phyloP scores from a whole-genome alignment of 1,140 invertebrate species.

The Agrilus planipennis region DNA sequence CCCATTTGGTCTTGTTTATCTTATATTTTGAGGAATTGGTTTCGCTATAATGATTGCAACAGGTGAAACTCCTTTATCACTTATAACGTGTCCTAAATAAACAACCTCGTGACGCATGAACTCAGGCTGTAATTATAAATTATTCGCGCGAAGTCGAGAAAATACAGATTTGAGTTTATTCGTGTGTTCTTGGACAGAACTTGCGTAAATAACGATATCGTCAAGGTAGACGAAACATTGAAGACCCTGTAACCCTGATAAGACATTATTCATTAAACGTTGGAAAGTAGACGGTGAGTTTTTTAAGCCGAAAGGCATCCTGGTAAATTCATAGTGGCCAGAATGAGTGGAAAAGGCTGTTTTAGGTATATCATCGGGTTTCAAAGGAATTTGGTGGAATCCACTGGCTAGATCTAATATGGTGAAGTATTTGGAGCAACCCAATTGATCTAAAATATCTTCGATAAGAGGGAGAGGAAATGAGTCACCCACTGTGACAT shows the following conservation, averaged over 20 bases:
- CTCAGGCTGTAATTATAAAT: conserved; percentile 11
- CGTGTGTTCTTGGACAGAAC: conserved; percentile 21
- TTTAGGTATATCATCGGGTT: conserved; percentile 11
- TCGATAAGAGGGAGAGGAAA: conserved; percentile 41
- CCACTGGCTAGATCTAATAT: conserved; percentile 35
- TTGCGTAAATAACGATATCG: conserved; percentile 32
- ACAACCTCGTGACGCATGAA: conserved; percentile 11
- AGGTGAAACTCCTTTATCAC: not conserved
- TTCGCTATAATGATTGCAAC: not conserved
- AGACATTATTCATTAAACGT: conserved; percentile 25
- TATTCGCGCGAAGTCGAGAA: conserved; percentile 7
- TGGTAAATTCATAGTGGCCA: not conserved
- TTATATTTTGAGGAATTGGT: not conserved
- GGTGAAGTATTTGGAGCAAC: conserved; percentile 32
- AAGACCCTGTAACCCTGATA: conserved; percentile 22
- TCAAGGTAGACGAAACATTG: conserved; percentile 28
- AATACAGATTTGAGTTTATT: conserved; percentile 11
- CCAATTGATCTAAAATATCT: conserved; percentile 33
- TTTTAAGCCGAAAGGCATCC: conserved; percentile 27
- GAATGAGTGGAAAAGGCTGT: not conserved
- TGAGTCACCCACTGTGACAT: conserved; percentile 21
- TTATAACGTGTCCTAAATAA: conserved; percentile 16
- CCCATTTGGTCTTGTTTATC: not conserved
- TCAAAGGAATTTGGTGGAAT: conserved; percentile 35
- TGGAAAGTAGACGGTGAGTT: conserved; percentile 26